phyloP scores from a whole-genome alignment of 2,113 vertebrate species.

The Etheostoma spectabile region DNA sequence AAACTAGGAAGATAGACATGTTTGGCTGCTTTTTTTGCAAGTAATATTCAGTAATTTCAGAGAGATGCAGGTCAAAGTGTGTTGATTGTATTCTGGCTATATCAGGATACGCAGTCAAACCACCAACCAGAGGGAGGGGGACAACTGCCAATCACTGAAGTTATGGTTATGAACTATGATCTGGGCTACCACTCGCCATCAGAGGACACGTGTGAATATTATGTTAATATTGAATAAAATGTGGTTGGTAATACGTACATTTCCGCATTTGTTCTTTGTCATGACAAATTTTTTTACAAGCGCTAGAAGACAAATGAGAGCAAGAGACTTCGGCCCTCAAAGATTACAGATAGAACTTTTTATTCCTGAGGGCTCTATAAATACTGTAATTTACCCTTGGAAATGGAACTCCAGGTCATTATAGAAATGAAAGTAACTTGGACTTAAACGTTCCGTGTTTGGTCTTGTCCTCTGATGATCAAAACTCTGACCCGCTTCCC shows the following conservation, averaged over 20 bases:
- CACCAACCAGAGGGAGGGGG: not conserved
- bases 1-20: not conserved
- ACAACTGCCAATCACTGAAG: not conserved
- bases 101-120: not conserved
- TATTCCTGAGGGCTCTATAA: not conserved
- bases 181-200: not conserved
- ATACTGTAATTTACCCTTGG: not conserved
- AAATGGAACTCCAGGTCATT: not conserved
- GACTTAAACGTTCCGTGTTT: not conserved
- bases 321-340: not conserved
- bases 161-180: not conserved
- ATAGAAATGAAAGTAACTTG: not conserved
- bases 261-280: not conserved
- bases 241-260: not conserved
- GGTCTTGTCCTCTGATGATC: slow-evolving; percentile 1
- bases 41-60: not conserved
- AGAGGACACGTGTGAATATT: not conserved
- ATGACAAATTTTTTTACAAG: not conserved
- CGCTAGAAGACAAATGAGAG: not conserved
- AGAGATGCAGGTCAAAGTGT: not conserved
- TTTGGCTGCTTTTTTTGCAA: not conserved
- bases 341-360: not conserved
- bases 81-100: not conserved
- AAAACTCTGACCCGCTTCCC: not conserved
- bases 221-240: not conserved